Conservation (phyloP, 2,113 vertebrate genomes). For the Rhynchopsitta pachyrhyncha region DNA sequence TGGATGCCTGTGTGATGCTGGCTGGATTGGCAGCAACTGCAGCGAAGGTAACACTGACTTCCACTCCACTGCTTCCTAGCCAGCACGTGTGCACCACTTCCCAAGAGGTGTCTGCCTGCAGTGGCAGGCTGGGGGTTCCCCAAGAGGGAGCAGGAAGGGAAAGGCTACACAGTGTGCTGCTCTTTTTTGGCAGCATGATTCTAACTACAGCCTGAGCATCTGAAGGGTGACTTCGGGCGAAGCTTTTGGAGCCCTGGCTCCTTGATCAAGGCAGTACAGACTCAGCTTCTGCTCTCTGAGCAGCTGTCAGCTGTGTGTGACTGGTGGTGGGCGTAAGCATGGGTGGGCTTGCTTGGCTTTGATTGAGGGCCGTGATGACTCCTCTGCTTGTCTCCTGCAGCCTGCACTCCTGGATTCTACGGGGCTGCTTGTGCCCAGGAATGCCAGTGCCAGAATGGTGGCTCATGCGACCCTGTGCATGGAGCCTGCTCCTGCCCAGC, state of each 20-base stretch:
- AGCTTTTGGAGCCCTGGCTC: background rate
- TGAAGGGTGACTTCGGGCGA: fast-evolving
- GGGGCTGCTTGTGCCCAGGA: conserved; percentile 77
- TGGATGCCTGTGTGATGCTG: conserved; percentile 87
- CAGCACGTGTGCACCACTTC: fast-evolving
- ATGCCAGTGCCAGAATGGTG: conserved; percentile 79
- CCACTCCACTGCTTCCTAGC: background rate
- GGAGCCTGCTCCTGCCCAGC: conserved; percentile 79
- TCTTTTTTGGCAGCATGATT: background rate
- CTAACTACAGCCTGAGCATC: background rate
- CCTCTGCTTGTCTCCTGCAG: conserved; percentile 52
- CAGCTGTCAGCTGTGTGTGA: background rate
- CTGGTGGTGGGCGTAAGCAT: fast-evolving
- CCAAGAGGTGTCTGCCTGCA: background rate
- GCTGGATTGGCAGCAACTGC: conserved; percentile 89
- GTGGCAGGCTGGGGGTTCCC: background rate
- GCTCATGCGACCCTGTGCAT: conserved; percentile 71
- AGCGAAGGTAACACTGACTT: conserved; percentile 78
- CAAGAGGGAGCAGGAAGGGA: background rate
- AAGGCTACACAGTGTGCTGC: fast-evolving
- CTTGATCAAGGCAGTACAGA: background rate
- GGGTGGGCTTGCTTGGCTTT: background rate
- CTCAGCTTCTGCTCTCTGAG: background rate
- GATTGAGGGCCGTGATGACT: background rate
- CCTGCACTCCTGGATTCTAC: conserved; percentile 72